Conservation (phyloP, 2,797 vertebrate species). For the Pelodytes ibericus region DNA sequence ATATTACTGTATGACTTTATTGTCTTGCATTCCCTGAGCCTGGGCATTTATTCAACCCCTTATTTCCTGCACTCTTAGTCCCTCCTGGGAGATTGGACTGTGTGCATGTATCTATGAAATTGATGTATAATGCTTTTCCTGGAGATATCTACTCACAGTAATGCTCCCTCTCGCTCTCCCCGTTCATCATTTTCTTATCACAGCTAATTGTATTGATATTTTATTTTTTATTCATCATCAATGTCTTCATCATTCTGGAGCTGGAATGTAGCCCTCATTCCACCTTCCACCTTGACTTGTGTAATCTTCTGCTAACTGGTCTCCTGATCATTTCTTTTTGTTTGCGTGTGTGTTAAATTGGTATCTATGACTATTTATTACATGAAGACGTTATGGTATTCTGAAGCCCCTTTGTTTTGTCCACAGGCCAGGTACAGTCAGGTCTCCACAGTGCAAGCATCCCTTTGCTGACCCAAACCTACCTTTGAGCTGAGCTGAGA, state of each 20-base stretch:
- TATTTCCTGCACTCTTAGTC: too few species aligned
- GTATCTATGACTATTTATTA: conserved; percentile 15
- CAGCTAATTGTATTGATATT: neutral
- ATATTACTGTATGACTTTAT: too few species aligned
- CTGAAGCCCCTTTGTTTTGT: conserved; percentile 55
- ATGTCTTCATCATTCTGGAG: neutral
- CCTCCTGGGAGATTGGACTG: too few species aligned
- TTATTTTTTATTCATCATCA: neutral
- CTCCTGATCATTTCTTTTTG: conserved; percentile 13
- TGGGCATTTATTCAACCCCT: too few species aligned
- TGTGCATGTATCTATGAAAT: too few species aligned
- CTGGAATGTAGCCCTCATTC: neutral
- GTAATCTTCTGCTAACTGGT: conserved; percentile 48
- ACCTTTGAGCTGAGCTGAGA: conserved; percentile 54
- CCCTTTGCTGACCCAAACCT: conserved; percentile 56
- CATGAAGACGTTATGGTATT: conserved; percentile 38
- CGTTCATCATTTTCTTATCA: neutral
- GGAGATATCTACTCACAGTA: neutral
- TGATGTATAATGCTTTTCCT: too few species aligned
- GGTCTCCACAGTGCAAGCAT: conserved; percentile 57
- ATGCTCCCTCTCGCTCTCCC: neutral
- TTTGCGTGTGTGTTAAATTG: conserved; percentile 39
- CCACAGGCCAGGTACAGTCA: conserved; percentile 57
- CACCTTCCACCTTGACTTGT: conserved; percentile 28
- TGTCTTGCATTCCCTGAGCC: too few species aligned